phyloP scores from a whole-genome alignment of 2,888 invertebrate genomes.

The Phortica okadai region DNA sequence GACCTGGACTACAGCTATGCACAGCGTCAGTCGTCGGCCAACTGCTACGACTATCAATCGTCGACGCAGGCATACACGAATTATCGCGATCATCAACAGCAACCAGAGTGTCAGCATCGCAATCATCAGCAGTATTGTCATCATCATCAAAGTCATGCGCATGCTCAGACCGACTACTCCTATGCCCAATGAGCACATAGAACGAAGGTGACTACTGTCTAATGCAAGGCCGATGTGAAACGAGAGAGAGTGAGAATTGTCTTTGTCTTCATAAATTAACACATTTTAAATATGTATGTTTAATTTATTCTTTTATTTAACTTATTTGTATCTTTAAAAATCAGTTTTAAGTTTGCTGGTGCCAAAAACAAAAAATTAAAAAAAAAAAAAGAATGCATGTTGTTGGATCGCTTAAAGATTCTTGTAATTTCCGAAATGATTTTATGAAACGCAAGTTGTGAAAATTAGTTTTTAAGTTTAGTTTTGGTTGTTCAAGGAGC shows the following conservation, averaged over 20 bases:
- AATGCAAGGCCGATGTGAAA: neutral
- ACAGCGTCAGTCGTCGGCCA: neutral
- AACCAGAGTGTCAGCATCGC: constrained; percentile 51
- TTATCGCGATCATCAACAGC: neutral
- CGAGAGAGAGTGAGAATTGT: constrained; percentile 49
- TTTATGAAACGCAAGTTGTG: constrained; percentile 39
- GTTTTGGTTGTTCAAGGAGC: constrained; percentile 13
- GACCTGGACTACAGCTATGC: neutral
- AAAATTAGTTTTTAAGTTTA: constrained; percentile 40
- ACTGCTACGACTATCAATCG: neutral
- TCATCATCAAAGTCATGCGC: constrained; percentile 52
- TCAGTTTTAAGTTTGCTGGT: constrained; percentile 5
- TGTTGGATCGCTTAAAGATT: neutral
- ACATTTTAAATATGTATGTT: neutral
- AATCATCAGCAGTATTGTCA: constrained; percentile 41
- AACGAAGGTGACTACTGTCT: neutral
- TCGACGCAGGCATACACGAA: neutral
- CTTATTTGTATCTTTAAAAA: constrained; percentile 22
- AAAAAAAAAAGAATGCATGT: constrained; percentile 13
- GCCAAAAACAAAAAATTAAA: constrained; percentile 16
- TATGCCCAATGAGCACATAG: constrained; percentile 50
- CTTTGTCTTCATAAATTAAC: too few species aligned
- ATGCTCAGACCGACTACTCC: constrained; percentile 64
- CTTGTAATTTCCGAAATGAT: neutral
- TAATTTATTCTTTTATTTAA: neutral